Evolutionary conservation across 2,113 vertebrate genomes (phyloP), one percentile per base, ranked within the genome.

Genomic region (Collichthys lucidus): DNA sequence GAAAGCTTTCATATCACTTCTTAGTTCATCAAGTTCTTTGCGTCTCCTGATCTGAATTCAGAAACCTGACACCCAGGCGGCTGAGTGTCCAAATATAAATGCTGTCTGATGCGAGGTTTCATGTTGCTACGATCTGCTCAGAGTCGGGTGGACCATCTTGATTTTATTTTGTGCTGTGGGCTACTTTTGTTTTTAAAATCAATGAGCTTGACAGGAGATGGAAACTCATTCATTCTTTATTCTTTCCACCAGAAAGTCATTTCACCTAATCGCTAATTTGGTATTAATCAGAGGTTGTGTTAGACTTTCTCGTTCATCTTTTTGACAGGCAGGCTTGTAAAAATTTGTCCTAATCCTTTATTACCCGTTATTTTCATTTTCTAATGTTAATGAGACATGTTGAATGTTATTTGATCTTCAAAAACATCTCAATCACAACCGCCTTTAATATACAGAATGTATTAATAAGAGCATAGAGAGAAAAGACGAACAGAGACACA

Each of bases 41-140:
- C 20, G 68, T 65, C 15, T 15, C 19, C n/a, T 29, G 70, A n/a
- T 8, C 42, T 15, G 5, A 42, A 31, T 50, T 61, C 35, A 49
- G 83, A 71, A 64, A 68, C 31, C n/a, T 31, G 79, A 86, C 5
- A 15, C n/a, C 10, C 44, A 16, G 11, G 5, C 6, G 1, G 46
- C 62, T 8, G 1, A 56, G 11, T 19, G 0, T 73, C 74, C 62
- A 81, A 57, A 78, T 74, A 57, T 82, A 67, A 69, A 31, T 12
- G 16, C 14, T 9, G 8, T 53, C 50, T 50, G 16, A 50, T 24
- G 35, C 7, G 26, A 77, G 52, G 73, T 56, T 72, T 77, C 68
- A n/a, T 42, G 68, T 86, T 61, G 40, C 42, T 19, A 11, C 2
- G 35, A 20, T 76, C 24, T 9, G 16, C 47, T 61, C 63, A 6